These are phyloP conservation scores for Nasonia longicornis DNA, from an alignment of 1,140 invertebrate genomes.

Conservation along the genomic window DNA sequence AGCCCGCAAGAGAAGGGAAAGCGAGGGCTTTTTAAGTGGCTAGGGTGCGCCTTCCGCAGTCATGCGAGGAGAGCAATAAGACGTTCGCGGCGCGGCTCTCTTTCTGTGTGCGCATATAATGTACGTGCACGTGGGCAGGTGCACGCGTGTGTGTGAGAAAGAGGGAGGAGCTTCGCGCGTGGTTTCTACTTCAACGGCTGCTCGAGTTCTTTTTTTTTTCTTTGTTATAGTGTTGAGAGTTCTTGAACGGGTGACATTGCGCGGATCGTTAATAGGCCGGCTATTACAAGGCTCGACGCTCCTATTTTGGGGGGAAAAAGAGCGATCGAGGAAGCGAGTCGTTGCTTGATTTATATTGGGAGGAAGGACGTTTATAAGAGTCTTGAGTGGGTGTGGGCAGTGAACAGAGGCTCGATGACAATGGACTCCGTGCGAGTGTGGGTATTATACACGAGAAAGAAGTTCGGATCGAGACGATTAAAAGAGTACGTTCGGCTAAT, in stretches of 20 bases:
- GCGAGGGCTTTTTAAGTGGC: slow-evolving; percentile 37
- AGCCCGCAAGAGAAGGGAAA: slow-evolving; percentile 20
- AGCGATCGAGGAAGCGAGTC: background rate
- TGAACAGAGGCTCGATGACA: background rate
- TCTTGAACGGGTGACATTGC: slow-evolving; percentile 1
- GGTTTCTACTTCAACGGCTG: background rate
- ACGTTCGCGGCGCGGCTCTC: background rate
- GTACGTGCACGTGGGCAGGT: slow-evolving; percentile 29
- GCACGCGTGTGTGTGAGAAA: slow-evolving; percentile 14
- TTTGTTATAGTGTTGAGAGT: too few relatives aligned
- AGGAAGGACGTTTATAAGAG: slow-evolving; percentile 16
- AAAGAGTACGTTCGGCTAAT: too few relatives aligned
- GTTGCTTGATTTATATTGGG: slow-evolving; percentile 20
- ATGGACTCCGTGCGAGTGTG: background rate
- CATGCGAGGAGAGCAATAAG: slow-evolving; percentile 15
- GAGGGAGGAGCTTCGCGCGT: background rate
- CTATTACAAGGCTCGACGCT: slow-evolving; percentile 22
- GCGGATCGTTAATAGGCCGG: background rate
- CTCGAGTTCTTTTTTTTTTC: background rate
- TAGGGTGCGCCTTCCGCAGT: slow-evolving; percentile 40
- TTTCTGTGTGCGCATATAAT: background rate
- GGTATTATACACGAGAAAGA: too few relatives aligned
- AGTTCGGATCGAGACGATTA: too few relatives aligned
- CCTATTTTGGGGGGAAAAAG: slow-evolving; percentile 34
- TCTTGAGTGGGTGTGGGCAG: background rate